Evolutionary conservation across 2,888 invertebrate species (phyloP), one percentile per base, ranked within the genome.

Genomic region (Nasonovia ribisnigri): DNA sequence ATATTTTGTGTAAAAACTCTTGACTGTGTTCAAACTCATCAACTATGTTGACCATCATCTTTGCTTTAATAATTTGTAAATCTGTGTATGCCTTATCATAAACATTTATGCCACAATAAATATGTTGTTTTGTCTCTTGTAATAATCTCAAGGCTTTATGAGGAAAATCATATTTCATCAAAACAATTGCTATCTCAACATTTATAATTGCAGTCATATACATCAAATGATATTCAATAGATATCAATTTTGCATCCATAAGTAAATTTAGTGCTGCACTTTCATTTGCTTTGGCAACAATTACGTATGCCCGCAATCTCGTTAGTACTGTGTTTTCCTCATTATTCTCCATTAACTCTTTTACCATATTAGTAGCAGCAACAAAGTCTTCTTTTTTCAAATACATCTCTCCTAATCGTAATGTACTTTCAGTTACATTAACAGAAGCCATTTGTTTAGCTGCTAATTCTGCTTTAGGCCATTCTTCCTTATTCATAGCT

Each of bases 181-280:
- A 92, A 54, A 94, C 43, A n/a, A 92, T 92, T 24, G 92, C 84
- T 54, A 93, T 90, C 77, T 94, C 92, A 67, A 94, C 57, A 67
- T 92, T 94, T 60, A 92, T 92, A 92, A 92, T 92, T 57, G 92
- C 92, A 42, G 67, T 90, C 77, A 94, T 94, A 36, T 92, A 92
- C 48, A 60, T 94, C n/a, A 92, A 88, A 36, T 97, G 97, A 95
- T 97, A 97, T 95, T 98, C 97, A 95, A 97, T 97, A 95, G 98
- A 97, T 91, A 98, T 96, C 95, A 97, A 97, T 94, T 97, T 97
- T 95, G 98, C 98, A 95, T 98, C 98, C 87, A 91, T 94, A 10
- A 94, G 90, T 90, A 94, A 92, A 51, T 90, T 93, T n/a, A 94
- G 54, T 51, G 94, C 91, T 48, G 94, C 90, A 84, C 94, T 94